These are phyloP conservation scores for Pteromalus puparum DNA, from an alignment of 1,140 invertebrate species.

Conservation along the genomic window DNA sequence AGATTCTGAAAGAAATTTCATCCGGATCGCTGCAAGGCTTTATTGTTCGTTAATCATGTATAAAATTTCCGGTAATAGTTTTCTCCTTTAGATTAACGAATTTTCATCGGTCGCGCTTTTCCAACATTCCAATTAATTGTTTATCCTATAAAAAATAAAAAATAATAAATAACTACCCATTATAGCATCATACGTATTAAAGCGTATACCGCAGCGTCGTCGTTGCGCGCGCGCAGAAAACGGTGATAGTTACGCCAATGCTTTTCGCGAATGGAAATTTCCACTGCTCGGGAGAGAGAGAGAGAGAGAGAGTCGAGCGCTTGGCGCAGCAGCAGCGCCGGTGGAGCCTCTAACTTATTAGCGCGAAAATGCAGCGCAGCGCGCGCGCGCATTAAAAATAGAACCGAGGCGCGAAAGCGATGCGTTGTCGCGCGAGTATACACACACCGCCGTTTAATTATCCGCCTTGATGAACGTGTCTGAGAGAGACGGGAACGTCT, in stretches of 20 bases:
- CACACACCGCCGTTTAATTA: background rate
- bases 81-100: too few relatives aligned
- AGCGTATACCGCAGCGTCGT: background rate
- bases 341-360: conserved; percentile 56
- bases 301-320: conserved; percentile 11
- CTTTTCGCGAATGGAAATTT: conserved; percentile 67
- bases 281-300: conserved; percentile 54
- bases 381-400: conserved; percentile 33
- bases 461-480: background rate
- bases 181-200: too few relatives aligned
- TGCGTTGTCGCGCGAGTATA: background rate
- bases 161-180: too few relatives aligned
- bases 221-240: conserved; percentile 9
- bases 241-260: conserved; percentile 62
- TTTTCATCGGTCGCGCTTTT: too few relatives aligned
- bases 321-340: background rate
- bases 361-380: conserved; percentile 56
- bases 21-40: too few relatives aligned
- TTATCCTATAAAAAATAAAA: too few relatives aligned
- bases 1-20: too few relatives aligned
- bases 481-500: too few relatives aligned
- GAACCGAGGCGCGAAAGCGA: conserved; percentile 14
- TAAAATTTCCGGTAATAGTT: too few relatives aligned
- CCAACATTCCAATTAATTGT: too few relatives aligned
- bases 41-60: too few relatives aligned